A percentile compares a stretch with the other conserved stretches of the same genome.
Conservation (phyloP, 1,140 invertebrate genomes). For the Anastrepha obliqua region DNA sequence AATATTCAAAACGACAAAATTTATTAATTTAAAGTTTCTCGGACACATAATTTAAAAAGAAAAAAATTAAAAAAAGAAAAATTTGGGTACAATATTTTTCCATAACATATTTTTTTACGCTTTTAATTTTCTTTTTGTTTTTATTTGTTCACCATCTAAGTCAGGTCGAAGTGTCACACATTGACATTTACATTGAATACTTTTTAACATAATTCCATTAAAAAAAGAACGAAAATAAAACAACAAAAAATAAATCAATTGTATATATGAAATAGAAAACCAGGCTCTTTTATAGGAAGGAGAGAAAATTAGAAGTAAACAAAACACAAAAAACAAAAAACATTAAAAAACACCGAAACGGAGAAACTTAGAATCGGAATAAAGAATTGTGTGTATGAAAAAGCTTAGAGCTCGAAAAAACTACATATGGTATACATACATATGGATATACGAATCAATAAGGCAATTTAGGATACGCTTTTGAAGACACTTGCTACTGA, state of each 20-base stretch:
- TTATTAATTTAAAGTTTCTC: too few species aligned
- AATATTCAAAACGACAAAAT: too few species aligned
- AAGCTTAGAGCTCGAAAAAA: background rate
- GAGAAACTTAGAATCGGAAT: too few species aligned
- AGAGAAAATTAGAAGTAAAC: background rate
- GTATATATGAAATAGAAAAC: slow-evolving; percentile 43
- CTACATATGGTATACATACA: too few species aligned
- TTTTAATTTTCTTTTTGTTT: slow-evolving; percentile 53
- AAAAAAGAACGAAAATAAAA: slow-evolving; percentile 34
- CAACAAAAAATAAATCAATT: slow-evolving; percentile 29
- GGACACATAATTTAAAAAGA: too few species aligned
- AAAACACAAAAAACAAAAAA: background rate
- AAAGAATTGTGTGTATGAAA: background rate
- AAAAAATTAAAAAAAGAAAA: background rate
- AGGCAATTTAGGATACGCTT: background rate
- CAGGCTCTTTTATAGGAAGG: slow-evolving; percentile 1
- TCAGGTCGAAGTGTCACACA: slow-evolving; percentile 61
- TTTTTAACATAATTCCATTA: slow-evolving; percentile 61
- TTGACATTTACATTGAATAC: slow-evolving; percentile 58
- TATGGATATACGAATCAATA: background rate
- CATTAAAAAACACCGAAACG: background rate
- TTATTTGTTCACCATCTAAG: slow-evolving; percentile 67
- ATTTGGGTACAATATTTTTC: background rate
- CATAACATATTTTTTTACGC: background rate
- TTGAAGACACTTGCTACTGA: background rate